phyloP scores from a whole-genome alignment of 2,888 invertebrate species.

The Mythimna lalbum region DNA sequence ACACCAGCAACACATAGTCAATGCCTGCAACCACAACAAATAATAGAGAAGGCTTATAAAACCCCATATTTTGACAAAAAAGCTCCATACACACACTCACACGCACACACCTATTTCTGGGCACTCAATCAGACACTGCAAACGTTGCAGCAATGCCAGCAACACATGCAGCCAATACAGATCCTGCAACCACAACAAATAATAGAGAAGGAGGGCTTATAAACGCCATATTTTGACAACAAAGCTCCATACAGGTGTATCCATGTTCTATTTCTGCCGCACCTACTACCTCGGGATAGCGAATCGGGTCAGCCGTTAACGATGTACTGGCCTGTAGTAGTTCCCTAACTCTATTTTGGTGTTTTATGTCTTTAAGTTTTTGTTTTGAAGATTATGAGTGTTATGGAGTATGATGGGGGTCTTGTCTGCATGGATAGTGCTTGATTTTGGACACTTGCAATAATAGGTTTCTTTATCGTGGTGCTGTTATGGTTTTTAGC shows the following conservation, averaged over 20 bases:
- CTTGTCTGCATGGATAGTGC: not conserved
- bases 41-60: too few relatives aligned
- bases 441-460: not conserved
- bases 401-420: slow-evolving; percentile 2
- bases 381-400: slow-evolving; percentile 43
- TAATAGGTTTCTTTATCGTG: too few relatives aligned
- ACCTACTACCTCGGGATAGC: slow-evolving; percentile 53
- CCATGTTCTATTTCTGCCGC: slow-evolving; percentile 58
- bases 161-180: slow-evolving; percentile 18
- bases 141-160: slow-evolving; percentile 5
- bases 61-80: too few relatives aligned
- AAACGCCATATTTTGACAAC: slow-evolving; percentile 57
- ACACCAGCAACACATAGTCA: too few relatives aligned
- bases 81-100: too few relatives aligned
- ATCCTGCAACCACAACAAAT: slow-evolving; percentile 27
- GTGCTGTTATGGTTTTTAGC: too few relatives aligned
- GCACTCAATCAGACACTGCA: too few relatives aligned
- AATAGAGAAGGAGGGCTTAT: slow-evolving; percentile 32
- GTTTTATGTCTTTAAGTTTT: slow-evolving; percentile 56
- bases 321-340: slow-evolving; percentile 53
- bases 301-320: slow-evolving; percentile 64
- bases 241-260: slow-evolving; percentile 57
- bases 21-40: too few relatives aligned
- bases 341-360: slow-evolving; percentile 60
- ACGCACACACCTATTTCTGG: too few relatives aligned